Conservation (phyloP, 2,888 invertebrate genomes). For the Eristalis arbustorum region DNA sequence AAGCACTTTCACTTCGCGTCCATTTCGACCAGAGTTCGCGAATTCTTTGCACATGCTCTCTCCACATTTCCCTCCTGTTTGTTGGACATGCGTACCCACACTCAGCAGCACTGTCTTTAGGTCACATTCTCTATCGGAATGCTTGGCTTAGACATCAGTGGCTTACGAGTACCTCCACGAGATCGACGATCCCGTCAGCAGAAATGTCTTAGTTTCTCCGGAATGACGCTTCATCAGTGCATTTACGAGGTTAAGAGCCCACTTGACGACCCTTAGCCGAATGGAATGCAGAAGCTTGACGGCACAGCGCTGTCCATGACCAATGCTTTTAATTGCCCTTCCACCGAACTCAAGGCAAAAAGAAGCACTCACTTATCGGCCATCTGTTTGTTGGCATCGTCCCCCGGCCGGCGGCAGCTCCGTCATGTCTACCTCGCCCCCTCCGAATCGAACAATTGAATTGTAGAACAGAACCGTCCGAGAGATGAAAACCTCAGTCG, state of each 20-base stretch:
- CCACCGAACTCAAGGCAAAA: neutral
- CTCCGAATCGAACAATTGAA: slow-evolving; percentile 8
- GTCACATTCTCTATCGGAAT: neutral
- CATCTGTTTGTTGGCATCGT: neutral
- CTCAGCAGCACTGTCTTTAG: neutral
- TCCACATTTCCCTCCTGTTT: no score
- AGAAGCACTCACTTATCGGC: neutral
- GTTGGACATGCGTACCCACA: neutral
- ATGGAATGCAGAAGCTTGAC: neutral
- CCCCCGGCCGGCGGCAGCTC: neutral
- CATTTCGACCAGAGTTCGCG: neutral
- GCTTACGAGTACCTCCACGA: neutral
- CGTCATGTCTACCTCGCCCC: neutral
- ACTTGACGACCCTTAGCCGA: neutral
- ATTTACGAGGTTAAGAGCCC: neutral
- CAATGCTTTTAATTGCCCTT: neutral
- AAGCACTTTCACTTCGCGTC: neutral
- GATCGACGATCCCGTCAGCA: neutral
- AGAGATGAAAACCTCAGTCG: neutral
- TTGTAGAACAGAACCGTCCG: slow-evolving; percentile 17
- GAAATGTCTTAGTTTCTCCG: neutral
- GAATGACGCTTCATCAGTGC: neutral
- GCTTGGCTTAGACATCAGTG: neutral
- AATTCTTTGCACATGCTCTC: no score
- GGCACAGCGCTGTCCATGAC: neutral